A percentile compares a stretch with the other conserved stretches of the same genome.
Conservation (phyloP, 2,888 invertebrate genomes). For the Bombylius discolor region DNA sequence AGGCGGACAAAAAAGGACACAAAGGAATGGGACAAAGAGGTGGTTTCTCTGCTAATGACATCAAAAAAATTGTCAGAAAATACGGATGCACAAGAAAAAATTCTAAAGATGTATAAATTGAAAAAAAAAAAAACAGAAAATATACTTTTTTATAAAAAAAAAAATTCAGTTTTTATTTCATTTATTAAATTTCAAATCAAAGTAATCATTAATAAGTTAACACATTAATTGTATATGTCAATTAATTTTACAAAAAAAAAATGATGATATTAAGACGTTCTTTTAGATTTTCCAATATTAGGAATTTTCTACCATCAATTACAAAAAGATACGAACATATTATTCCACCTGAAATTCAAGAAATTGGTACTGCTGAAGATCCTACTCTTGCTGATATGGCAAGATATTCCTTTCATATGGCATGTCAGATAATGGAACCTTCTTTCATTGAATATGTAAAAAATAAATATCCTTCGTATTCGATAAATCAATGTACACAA, state of each 20-base stretch:
- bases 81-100: neutral
- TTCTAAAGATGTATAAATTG: too few species aligned
- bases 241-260: too few species aligned
- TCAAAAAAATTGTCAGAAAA: neutral
- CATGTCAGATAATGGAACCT: slow-evolving; percentile 26
- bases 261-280: too few species aligned
- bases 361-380: slow-evolving; percentile 19
- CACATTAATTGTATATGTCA: too few species aligned
- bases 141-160: too few species aligned
- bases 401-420: slow-evolving; percentile 28
- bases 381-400: slow-evolving; percentile 28
- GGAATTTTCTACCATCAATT: neutral
- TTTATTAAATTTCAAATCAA: too few species aligned
- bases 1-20: too few species aligned
- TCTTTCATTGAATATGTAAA: slow-evolving; percentile 24
- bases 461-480: slow-evolving; percentile 21
- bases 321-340: slow-evolving; percentile 16
- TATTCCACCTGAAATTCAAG: slow-evolving; percentile 25
- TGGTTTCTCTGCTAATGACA: neutral
- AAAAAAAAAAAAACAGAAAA: too few species aligned
- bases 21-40: neutral
- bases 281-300: too few species aligned
- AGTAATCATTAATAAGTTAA: too few species aligned
- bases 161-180: too few species aligned
- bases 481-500: slow-evolving; percentile 18